Evolutionary conservation across 2,888 invertebrate genomes (phyloP).

Genomic region (Pseudanteris insignis): DNA sequence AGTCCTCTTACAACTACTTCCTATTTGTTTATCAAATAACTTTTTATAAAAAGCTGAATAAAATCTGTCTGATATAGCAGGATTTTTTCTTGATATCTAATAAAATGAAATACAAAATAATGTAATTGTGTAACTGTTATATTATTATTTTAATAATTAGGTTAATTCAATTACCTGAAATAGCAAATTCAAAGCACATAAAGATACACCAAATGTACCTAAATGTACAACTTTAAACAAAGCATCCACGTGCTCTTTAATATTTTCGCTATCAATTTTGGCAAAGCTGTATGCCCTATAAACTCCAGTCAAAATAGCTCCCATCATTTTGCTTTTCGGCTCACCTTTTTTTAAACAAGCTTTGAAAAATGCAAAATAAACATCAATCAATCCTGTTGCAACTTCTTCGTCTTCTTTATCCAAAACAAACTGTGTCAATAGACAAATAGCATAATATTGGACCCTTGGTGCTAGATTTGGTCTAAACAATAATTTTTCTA

Average conservation of each 20-base stretch:
- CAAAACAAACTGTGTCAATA: constrained; percentile 85
- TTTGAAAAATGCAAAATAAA: constrained; percentile 97
- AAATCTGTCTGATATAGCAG: constrained; percentile 70
- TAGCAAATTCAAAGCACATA: constrained; percentile 70
- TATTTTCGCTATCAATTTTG: constrained; percentile 70
- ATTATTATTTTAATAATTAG: no score
- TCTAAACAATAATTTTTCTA: constrained; percentile 90
- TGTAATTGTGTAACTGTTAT: no score
- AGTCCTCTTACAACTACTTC: constrained; percentile 76
- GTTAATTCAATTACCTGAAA: constrained; percentile 68
- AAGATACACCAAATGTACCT: constrained; percentile 76
- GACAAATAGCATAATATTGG: constrained; percentile 94
- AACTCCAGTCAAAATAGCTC: constrained; percentile 82
- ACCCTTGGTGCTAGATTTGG: constrained; percentile 85
- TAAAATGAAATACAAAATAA: constrained; percentile 36
- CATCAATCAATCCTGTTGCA: constrained; percentile 84
- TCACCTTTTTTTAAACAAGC: constrained; percentile 87
- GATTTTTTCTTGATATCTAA: constrained; percentile 55
- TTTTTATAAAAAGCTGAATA: constrained; percentile 91
- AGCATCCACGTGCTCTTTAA: constrained; percentile 76
- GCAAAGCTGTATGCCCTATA: constrained; percentile 87
- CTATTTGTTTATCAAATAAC: constrained; percentile 78
- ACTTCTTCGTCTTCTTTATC: constrained; percentile 77
- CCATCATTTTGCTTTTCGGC: constrained; percentile 85
- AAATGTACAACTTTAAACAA: constrained; percentile 84